Percentiles rank a stretch among this genome's conserved stretches.
Conservation (phyloP, 2,888 invertebrate genomes). For the Hypomecis punctinalis region DNA sequence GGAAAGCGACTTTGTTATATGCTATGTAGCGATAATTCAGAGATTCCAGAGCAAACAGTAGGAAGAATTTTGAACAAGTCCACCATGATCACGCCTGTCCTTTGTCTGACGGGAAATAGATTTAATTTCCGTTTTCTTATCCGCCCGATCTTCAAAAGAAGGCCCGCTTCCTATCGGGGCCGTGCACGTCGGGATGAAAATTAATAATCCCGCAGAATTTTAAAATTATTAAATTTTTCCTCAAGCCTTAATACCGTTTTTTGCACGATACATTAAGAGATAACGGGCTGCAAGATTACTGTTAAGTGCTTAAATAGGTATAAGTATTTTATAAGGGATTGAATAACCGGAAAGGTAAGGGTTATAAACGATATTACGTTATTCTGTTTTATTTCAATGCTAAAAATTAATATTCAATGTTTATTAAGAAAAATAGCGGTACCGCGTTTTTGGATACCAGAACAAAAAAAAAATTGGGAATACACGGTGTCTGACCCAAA, state of each 20-base stretch:
- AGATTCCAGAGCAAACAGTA: constrained; percentile 16
- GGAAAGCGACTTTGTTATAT: too few relatives aligned
- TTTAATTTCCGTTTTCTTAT: constrained; percentile 38
- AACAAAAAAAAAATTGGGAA: too few relatives aligned
- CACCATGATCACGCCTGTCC: constrained; percentile 21
- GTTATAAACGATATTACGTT: too few relatives aligned
- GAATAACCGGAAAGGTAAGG: too few relatives aligned
- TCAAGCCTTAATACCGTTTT: constrained; percentile 15
- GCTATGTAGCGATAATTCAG: too few relatives aligned
- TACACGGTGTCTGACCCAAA: too few relatives aligned
- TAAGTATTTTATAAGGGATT: background rate
- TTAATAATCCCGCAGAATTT: constrained; percentile 23
- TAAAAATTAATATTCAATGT: too few relatives aligned
- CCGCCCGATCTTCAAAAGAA: constrained; percentile 31
- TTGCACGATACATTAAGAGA: constrained; percentile 35
- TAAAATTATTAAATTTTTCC: constrained; percentile 16
- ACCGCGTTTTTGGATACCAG: too few relatives aligned
- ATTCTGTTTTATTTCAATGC: too few relatives aligned
- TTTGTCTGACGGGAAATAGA: constrained; percentile 34
- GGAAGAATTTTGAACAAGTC: constrained; percentile 20
- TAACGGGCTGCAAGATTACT: constrained; percentile 28
- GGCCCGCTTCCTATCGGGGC: constrained; percentile 27
- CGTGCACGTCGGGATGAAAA: constrained; percentile 23
- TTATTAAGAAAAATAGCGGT: too few relatives aligned
- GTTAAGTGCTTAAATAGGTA: constrained; percentile 24